These are phyloP conservation scores for Heliconius nattereri DNA, from an alignment of 1,140 invertebrate species.

Conservation along the genomic window DNA sequence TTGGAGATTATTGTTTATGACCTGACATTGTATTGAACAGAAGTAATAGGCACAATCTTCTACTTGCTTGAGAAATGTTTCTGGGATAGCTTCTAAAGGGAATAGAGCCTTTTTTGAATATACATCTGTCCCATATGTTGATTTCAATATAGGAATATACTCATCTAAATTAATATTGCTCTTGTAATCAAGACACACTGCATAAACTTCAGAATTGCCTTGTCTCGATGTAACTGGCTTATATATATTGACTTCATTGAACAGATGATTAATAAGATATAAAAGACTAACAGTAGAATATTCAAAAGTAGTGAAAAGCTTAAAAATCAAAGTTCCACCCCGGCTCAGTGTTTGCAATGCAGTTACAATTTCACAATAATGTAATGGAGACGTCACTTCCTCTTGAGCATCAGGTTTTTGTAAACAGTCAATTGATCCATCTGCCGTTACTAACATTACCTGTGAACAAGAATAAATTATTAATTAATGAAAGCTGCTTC, in stretches of 20 bases:
- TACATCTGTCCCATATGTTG: constrained; percentile 77
- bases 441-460: constrained; percentile 90
- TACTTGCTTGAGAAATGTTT: constrained; percentile 86
- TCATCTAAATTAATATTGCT: constrained; percentile 71
- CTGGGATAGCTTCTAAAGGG: constrained; percentile 83
- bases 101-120: constrained; percentile 83
- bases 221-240: constrained; percentile 96
- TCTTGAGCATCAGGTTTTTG: constrained; percentile 93
- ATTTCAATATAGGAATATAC: constrained; percentile 77
- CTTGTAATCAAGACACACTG: constrained; percentile 88
- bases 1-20: constrained; percentile 84
- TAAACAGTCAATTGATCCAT: constrained; percentile 95
- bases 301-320: constrained; percentile 96
- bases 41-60: constrained; percentile 84
- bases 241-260: constrained; percentile 87
- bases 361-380: constrained; percentile 91
- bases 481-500: too few relatives aligned
- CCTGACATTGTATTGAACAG: constrained; percentile 84
- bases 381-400: constrained; percentile 86
- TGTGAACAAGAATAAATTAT: constrained; percentile 41
- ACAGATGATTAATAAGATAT: constrained; percentile 89
- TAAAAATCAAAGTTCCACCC: constrained; percentile 92
- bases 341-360: constrained; percentile 87
- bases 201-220: constrained; percentile 96
- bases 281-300: constrained; percentile 89